These are phyloP conservation scores for Squalus acanthias DNA, from an alignment of 2,797 vertebrate genomes.

Conservation along the genomic window DNA sequence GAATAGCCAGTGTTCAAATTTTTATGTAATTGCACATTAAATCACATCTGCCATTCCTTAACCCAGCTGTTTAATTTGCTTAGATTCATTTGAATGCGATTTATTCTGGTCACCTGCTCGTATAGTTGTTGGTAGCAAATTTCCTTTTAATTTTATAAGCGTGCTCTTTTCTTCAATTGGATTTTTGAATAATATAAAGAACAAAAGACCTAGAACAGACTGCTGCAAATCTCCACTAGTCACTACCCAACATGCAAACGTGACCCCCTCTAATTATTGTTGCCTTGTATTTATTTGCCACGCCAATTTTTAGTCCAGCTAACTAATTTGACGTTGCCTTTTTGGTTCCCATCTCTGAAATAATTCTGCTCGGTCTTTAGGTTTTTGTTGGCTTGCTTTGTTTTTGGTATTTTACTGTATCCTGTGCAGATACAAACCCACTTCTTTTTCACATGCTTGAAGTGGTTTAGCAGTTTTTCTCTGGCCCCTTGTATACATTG, in stretches of 20 bases:
- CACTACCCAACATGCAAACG: background rate
- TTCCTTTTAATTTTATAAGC: background rate
- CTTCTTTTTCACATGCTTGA: background rate
- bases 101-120: background rate
- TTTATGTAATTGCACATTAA: background rate
- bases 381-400: background rate
- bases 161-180: background rate
- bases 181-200: background rate
- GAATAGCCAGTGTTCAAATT: background rate
- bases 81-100: background rate
- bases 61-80: background rate
- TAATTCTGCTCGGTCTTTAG: background rate
- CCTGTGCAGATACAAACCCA: background rate
- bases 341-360: background rate
- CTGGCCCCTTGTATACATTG: background rate
- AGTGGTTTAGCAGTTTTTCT: background rate
- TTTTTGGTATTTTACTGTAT: background rate
- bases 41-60: background rate
- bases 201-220: background rate
- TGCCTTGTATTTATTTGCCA: background rate
- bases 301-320: background rate
- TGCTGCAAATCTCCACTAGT: background rate
- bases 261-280: background rate
- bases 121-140: background rate
- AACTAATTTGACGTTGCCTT: background rate